Evolutionary conservation across 2,113 vertebrate species (phyloP), one percentile per base, ranked within the genome.

Genomic region (Macrotus californicus): DNA sequence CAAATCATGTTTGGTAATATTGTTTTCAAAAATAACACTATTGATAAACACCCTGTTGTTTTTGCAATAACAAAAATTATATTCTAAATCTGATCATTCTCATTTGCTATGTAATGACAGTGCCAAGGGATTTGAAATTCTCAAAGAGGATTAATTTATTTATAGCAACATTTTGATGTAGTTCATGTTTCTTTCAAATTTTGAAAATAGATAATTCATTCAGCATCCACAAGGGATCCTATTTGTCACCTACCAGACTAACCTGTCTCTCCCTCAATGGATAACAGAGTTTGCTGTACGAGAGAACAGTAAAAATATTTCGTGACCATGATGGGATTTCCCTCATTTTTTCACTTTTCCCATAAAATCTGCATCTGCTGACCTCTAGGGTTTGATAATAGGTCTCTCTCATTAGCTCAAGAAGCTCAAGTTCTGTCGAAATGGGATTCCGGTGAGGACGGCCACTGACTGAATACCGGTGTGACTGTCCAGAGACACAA

Each of bases 371-470:
- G 21, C 59, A 79, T 94, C 76, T 89, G 70, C 89, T 96, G 94
- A 97, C 93, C 94, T 93, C 92, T 59, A 96, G 94, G 3, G 16
- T 94, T 91, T 96, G 97, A 95, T 93, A 96, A 96, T 93, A 96
- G 92, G 66, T 96, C 81, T 95, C 64, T 95, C 87, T 96, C 92
- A 97, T 96, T 96, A 96, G 89, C 66, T 95, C 73, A 43, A 80
- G 76, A 76, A 91, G 75, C 69, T 86, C 64, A n/a, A 22, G 14
- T 64, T 94, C 70, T 87, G n/a, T 96, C 79, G 81, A 84, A 92
- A 85, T 4, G 18, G 70, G 66, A 89, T 96, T 96, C 92, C 87
- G 95, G 94, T 34, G 97, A 96, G 83, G 26, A 87, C 69, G 64
- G 87, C 36, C 76, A 61, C n/a, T 13, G 15, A 52, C 67, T 89